Base-by-base conservation (phyloP, 2,888 invertebrate genomes). In the Campoplex nolae region DNA sequence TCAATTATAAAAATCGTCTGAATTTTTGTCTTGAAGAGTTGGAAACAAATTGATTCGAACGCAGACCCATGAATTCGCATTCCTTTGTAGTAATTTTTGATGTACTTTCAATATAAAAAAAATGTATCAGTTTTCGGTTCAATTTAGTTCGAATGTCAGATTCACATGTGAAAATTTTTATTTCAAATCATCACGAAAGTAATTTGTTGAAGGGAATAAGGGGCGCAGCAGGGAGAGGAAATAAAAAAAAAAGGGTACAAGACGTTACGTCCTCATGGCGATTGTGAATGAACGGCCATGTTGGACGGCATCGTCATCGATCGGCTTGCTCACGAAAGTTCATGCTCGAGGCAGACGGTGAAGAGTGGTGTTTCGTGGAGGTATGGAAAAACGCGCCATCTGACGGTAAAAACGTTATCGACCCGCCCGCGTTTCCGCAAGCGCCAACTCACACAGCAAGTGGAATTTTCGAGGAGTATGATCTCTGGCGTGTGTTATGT, bases 281-380 rank as follows among this genome's bases (percentile, higher is more conserved):
- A 79, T 65, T 62, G 73, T 68, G 80, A 84, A 75, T 62, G 80
- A 77, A 84, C 93, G 89, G 94, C 94, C 94, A 94, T 94, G 82
- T 94, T 94, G 92, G 89, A 89, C 90, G 89, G 93, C 91, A 91
- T 89, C 92, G 92, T 93, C 93, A 94, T 94, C 94, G 94, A 94
- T 94, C 93, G 92, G 74, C 76, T 77, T 74, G 86, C 68, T 62
- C 81, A 65, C 73, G 76, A 88, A 85, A 87, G 85, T 90, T 79
- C 81, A 0, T 0, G 23, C 76, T 88, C 87, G 80, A 87, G 16
- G 18, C 79, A 38, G 80, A 32, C 56, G 51, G 38, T 77, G 79
- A 83, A 28, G 18, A 48, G 70, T 65, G 38, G 86, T 85, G 81
- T 73, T 56, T 42, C 87, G 77, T 88, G 89, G 77, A 84, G 74